A percentile compares a stretch with the other conserved stretches of the same genome.
phyloP scores from a whole-genome alignment of 2,888 invertebrate species.

The Amiota communis region DNA sequence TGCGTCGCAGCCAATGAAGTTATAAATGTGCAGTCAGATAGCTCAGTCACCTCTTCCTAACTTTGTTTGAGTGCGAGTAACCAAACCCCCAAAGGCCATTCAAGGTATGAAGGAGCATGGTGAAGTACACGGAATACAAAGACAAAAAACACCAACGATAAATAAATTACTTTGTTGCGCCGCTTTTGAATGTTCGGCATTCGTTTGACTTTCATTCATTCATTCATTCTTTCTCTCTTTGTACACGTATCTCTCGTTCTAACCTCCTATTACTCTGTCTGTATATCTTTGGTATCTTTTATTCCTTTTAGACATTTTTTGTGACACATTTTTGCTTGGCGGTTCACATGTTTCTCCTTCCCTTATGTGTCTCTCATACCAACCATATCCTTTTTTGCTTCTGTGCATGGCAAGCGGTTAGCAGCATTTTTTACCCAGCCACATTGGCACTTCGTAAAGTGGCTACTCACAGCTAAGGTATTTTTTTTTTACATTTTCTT shows the following conservation, averaged over 20 bases:
- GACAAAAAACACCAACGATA: conserved; percentile 8
- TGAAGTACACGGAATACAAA: background rate
- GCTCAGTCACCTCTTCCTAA: background rate
- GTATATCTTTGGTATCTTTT: too few relatives aligned
- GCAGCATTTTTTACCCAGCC: conserved; percentile 24
- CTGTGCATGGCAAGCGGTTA: conserved; percentile 16
- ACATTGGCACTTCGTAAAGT: conserved; percentile 28
- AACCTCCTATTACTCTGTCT: too few relatives aligned
- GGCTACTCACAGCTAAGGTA: conserved; percentile 5
- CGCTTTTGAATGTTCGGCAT: conserved; percentile 28
- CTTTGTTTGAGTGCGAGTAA: background rate
- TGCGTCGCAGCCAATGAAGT: conserved; percentile 55
- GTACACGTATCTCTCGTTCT: too few relatives aligned
- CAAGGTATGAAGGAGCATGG: background rate
- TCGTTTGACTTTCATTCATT: conserved; percentile 15
- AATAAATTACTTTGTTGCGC: conserved; percentile 29
- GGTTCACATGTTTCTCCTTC: background rate
- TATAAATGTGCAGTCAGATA: conserved; percentile 54
- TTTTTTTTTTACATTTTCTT: too few relatives aligned
- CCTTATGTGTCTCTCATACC: background rate
- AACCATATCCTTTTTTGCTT: background rate
- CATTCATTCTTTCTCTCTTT: too few relatives aligned
- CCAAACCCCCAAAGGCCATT: background rate
- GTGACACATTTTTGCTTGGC: conserved; percentile 4
- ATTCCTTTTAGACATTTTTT: conserved; percentile 11